Conservation (phyloP, 2,113 vertebrate genomes). For the Haliaeetus leucogaster region DNA sequence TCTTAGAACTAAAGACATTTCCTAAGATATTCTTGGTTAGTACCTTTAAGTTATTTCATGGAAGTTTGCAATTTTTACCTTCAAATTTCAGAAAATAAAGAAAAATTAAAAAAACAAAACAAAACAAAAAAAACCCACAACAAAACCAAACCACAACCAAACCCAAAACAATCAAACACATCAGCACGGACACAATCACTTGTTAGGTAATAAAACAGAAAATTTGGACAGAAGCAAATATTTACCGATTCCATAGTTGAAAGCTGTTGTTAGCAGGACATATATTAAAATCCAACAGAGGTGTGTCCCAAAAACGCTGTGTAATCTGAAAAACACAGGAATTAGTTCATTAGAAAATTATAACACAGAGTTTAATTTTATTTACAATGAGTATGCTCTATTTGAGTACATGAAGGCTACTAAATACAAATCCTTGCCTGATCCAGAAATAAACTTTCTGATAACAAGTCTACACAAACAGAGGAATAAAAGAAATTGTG, state of each 20-base stretch:
- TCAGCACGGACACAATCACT: neutral
- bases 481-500: neutral
- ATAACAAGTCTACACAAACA: neutral
- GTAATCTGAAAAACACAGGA: conserved; percentile 78
- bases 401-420: neutral
- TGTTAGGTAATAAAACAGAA: neutral
- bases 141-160: neutral
- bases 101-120: neutral
- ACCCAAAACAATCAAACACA: neutral
- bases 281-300: conserved; percentile 82
- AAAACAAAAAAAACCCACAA: no score
- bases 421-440: neutral
- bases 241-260: conserved; percentile 97
- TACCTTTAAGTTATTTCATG: neutral
- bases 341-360: neutral
- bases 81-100: neutral
- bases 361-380: neutral
- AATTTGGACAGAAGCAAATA: conserved; percentile 18
- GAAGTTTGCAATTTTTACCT: neutral
- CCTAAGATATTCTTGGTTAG: neutral
- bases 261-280: conserved; percentile 79
- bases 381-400: neutral
- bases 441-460: neutral
- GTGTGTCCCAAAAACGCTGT: conserved; percentile 60
- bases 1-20: neutral